Evolutionary conservation across 1,140 invertebrate genomes (phyloP).

Genomic region (Macrotrachela quadricornifera): DNA sequence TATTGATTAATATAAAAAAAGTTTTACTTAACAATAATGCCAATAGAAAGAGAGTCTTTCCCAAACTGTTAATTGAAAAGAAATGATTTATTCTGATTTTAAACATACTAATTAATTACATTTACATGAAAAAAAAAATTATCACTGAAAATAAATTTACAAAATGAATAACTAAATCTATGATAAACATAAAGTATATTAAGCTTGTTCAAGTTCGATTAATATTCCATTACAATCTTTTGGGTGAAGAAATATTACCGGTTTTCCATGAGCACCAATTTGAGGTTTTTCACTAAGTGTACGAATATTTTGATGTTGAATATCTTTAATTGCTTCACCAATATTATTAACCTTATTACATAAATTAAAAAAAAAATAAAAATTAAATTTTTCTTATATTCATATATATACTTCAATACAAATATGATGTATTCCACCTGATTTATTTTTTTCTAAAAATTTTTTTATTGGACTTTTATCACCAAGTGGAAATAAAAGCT

Average conservation of each 20-base stretch:
- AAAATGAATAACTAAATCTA: too few species aligned
- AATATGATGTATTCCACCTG: constrained; percentile 44
- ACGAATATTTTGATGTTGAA: constrained; percentile 34
- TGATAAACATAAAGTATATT: too few species aligned
- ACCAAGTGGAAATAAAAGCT: constrained; percentile 39
- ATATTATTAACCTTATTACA: constrained; percentile 30
- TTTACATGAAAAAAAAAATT: too few species aligned
- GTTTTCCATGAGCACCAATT: constrained; percentile 46
- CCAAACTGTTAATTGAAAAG: too few species aligned
- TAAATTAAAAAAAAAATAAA: too few species aligned
- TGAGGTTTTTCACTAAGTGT: constrained; percentile 34
- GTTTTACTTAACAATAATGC: too few species aligned
- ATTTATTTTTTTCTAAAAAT: constrained; percentile 41
- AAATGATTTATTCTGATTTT: too few species aligned
- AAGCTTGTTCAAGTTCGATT: constrained; percentile 40
- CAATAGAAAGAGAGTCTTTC: too few species aligned
- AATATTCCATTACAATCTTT: constrained; percentile 45
- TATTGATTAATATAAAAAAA: too few species aligned
- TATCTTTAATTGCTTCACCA: constrained; percentile 33
- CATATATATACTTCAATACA: constrained; percentile 39
- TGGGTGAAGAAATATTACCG: constrained; percentile 45
- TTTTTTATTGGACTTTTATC: constrained; percentile 39
- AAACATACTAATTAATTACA: too few species aligned
- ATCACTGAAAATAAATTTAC: too few species aligned
- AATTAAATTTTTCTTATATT: too few species aligned